Evolutionary conservation across 2,113 vertebrate species (phyloP).

Genomic region (Anoura caudifer): DNA sequence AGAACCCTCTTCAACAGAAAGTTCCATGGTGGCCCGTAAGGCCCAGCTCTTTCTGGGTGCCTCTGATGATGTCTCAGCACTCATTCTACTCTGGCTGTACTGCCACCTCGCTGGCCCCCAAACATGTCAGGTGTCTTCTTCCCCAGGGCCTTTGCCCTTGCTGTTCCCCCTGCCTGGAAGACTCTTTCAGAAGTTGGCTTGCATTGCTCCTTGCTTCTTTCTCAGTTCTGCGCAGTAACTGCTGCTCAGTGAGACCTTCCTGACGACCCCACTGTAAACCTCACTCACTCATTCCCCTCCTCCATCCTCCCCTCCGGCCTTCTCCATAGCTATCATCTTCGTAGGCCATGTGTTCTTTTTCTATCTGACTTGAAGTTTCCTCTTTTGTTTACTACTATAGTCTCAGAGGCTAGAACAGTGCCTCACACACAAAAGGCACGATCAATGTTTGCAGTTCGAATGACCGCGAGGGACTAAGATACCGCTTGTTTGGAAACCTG

Average conservation of each 20-base stretch:
- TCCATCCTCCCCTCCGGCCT: fast-evolving
- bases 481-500: not conserved
- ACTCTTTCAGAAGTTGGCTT: not conserved
- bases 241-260: not conserved
- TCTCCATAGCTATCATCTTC: not conserved
- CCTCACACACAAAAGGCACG: not conserved
- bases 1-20: not conserved
- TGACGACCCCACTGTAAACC: not conserved
- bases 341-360: not conserved
- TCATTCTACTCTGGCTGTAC: not conserved
- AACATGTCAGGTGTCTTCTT: not conserved
- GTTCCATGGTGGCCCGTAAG: not conserved
- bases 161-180: not conserved
- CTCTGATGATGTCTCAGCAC: not conserved
- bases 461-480: not conserved
- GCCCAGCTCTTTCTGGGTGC: not conserved
- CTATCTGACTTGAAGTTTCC: not conserved
- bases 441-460: not conserved
- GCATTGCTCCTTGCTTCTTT: not conserved
- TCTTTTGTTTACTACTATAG: not conserved
- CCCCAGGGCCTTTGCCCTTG: not conserved
- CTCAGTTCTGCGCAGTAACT: not conserved
- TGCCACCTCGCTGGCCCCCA: not conserved
- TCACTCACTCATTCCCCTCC: fast-evolving
- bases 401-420: not conserved